phyloP scores from a whole-genome alignment of 2,113 vertebrate genomes.

The Lagopus muta region DNA sequence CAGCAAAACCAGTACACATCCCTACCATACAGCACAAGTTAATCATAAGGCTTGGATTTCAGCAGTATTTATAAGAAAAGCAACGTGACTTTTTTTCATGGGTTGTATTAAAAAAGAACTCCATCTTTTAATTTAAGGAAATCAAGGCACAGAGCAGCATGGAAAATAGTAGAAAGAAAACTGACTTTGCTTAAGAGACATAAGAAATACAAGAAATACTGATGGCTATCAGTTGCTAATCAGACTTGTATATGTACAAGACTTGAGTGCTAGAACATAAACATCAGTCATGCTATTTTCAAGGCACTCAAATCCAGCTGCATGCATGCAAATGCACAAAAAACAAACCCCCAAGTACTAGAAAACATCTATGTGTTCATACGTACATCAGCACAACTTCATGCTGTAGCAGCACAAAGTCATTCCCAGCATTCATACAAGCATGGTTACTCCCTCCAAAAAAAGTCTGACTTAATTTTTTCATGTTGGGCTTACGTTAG shows the following conservation, averaged over 20 bases:
- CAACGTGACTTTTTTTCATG: neutral
- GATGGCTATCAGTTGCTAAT: neutral
- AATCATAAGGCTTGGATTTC: slow-evolving; percentile 37
- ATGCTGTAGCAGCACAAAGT: neutral
- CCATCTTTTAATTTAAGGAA: neutral
- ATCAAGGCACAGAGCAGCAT: neutral
- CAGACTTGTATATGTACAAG: neutral
- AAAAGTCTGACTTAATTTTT: neutral
- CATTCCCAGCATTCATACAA: neutral
- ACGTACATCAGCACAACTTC: neutral
- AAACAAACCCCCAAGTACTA: accelerated
- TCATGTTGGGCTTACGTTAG: neutral
- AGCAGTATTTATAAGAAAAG: slow-evolving; percentile 35
- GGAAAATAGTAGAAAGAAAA: neutral
- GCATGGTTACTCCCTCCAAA: neutral
- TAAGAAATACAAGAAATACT: neutral
- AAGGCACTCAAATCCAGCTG: neutral
- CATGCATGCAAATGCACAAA: neutral
- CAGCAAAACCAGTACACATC: neutral
- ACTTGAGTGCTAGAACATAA: neutral
- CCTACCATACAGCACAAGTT: neutral
- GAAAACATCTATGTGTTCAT: neutral
- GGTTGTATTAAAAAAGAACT: neutral
- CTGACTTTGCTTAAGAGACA: neutral
- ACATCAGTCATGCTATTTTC: neutral